These are phyloP conservation scores for Cathartes aura DNA, from an alignment of 2,113 vertebrate genomes.

Conservation along the genomic window DNA sequence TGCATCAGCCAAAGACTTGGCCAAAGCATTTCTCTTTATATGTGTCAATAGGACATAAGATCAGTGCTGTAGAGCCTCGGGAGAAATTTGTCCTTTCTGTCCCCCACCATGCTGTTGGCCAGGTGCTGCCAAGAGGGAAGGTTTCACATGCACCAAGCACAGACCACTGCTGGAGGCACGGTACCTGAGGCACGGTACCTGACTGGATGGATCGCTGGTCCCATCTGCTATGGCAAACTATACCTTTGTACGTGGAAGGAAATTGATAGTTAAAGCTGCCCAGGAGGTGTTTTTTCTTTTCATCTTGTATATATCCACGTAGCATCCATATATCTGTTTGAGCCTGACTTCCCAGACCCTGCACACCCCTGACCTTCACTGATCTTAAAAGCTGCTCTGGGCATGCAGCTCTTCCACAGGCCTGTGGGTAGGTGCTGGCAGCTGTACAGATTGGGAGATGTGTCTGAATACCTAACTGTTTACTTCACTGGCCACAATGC, in stretches of 20 bases:
- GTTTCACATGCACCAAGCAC: not conserved
- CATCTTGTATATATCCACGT: rapidly evolving
- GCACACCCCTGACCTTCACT: not conserved
- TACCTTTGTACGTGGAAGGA: not conserved
- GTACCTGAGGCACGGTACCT: not conserved
- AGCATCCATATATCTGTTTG: not conserved
- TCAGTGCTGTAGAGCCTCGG: not conserved
- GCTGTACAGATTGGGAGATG: not conserved
- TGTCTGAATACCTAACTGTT: not conserved
- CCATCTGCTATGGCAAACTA: not conserved
- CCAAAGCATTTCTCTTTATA: not conserved
- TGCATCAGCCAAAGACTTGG: not conserved
- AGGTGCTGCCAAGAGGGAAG: not conserved
- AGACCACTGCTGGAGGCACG: not conserved
- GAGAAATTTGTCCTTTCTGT: not conserved
- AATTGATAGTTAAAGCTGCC: not conserved
- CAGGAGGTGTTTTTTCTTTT: not conserved
- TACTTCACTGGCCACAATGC: not conserved
- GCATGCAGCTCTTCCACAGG: not conserved
- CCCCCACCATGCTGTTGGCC: not conserved
- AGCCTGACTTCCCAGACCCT: not conserved
- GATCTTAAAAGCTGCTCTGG: not conserved
- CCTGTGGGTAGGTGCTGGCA: not conserved
- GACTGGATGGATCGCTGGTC: not conserved
- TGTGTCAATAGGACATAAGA: not conserved